phyloP scores from a whole-genome alignment of 2,888 invertebrate genomes.

The Lottia gigantea region DNA sequence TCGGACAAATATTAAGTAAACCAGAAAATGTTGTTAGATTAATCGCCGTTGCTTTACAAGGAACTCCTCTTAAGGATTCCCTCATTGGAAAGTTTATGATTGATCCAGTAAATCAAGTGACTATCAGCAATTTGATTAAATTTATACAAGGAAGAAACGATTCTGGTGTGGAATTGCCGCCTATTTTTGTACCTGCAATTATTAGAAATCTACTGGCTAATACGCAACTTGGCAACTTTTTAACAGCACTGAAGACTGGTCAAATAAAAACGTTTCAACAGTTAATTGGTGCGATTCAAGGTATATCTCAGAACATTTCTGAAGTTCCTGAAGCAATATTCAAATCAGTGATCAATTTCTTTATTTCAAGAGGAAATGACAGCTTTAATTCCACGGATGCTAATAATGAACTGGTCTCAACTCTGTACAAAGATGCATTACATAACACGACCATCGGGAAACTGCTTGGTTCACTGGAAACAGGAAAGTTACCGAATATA shows the following conservation, averaged over 20 bases:
- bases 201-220: neutral
- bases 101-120: neutral
- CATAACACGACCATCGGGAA: too few relatives aligned
- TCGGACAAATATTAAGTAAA: neutral
- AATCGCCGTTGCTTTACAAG: neutral
- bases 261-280: neutral
- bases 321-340: too few relatives aligned
- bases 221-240: neutral
- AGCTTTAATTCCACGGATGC: too few relatives aligned
- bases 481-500: neutral
- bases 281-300: neutral
- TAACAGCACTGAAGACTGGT: neutral
- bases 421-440: too few relatives aligned
- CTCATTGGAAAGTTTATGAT: neutral
- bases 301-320: neutral
- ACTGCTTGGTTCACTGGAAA: too few relatives aligned
- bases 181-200: neutral
- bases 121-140: neutral
- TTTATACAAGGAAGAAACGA: neutral
- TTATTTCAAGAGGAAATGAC: too few relatives aligned
- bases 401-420: neutral
- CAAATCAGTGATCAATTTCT: too few relatives aligned
- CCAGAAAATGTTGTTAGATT: neutral
- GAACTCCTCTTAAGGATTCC: neutral
- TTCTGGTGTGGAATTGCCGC: neutral